phyloP scores from a whole-genome alignment of 1,140 invertebrate species.

The Popillia japonica region DNA sequence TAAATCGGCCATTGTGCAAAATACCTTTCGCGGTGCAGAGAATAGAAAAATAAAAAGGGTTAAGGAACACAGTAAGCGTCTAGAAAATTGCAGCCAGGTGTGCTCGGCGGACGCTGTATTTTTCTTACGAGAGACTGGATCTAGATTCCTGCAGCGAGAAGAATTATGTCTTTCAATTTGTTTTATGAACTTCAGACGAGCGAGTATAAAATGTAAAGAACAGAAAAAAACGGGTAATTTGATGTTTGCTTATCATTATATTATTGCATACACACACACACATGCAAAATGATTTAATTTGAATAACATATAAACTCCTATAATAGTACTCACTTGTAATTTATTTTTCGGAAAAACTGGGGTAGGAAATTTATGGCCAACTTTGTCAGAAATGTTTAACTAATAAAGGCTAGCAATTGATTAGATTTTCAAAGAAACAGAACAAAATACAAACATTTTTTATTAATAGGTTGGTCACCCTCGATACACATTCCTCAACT shows the following conservation, averaged over 20 bases:
- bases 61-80: slow-evolving; percentile 23
- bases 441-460: too few relatives aligned
- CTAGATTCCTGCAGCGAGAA: not conserved
- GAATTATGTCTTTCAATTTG: slow-evolving; percentile 26
- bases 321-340: too few relatives aligned
- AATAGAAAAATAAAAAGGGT: not conserved
- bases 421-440: too few relatives aligned
- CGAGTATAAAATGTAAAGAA: not conserved
- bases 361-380: too few relatives aligned
- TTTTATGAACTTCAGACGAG: not conserved
- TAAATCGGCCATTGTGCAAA: slow-evolving; percentile 23
- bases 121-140: not conserved
- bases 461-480: too few relatives aligned
- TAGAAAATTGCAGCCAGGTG: slow-evolving; percentile 14
- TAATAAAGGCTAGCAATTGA: too few relatives aligned
- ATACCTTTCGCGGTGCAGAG: not conserved
- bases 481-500: too few relatives aligned
- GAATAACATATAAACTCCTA: too few relatives aligned
- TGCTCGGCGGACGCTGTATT: not conserved
- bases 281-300: too few relatives aligned
- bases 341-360: too few relatives aligned
- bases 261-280: not conserved
- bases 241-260: not conserved
- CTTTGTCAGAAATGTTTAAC: too few relatives aligned
- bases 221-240: not conserved